Base-by-base conservation (phyloP, 2,888 invertebrate species). In the Eristalis arbustorum region DNA sequence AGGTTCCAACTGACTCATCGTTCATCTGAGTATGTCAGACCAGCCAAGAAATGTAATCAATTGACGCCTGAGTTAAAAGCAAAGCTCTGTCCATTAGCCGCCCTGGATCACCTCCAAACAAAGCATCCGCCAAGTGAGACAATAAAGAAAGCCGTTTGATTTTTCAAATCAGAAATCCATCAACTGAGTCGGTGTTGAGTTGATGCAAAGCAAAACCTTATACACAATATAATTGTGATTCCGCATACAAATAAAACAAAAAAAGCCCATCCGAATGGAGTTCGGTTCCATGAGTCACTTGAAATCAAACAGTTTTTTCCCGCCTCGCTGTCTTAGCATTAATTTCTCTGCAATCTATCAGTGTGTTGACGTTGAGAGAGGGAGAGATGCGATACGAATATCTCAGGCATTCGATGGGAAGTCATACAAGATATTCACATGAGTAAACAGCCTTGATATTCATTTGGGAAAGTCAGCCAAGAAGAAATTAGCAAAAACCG, bases 391-490 rank as follows among this genome's bases (percentile, higher is more conserved):
- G 66, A 74, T 74, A 68, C 66, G 75, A 69, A 31, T 31, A 84
- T 84, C 69, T 74, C 66, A 81, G 72, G 68, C 77, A 85, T 77
- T 69, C 64, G 77, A 74, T 87, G 85, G 85, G 85, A 82, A 87
- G 85, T 78, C 82, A 74, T 66, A 78, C 78, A 28, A 59, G 56
- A 78, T 81, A 77, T 81, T 87, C 85, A 87, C 85, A 87, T 87
- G 82, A 82, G 73, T 82, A 87, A 82, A 78, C 78, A 87, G 71
- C 85, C 85, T 87, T 82, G 82, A 87, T 87, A 87, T 87, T 87
- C 82, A 78, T 87, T 87, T 87, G 85, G 82, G 82, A 87, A 87
- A 87, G 85, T 87, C 85, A 82, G 74, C 74, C 81, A 82, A 87
- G 74, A 87, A 75, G 71, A 82, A 87, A 87, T 87, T 87, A 71